Evolutionary conservation across 2,113 vertebrate species (phyloP).

Genomic region (Hepsetus odoe): DNA sequence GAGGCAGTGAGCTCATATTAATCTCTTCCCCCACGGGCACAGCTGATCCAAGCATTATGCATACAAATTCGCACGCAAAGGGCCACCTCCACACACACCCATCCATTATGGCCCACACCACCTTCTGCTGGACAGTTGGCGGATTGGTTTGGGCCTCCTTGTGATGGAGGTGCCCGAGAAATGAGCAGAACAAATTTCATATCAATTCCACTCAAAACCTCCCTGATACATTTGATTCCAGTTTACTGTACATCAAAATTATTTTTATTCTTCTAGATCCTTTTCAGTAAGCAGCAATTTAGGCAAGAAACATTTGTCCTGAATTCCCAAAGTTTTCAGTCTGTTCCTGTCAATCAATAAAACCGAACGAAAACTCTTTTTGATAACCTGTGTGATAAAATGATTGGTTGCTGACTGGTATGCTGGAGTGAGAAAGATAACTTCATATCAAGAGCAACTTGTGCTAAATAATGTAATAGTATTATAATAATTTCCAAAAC

Average conservation of each 20-base stretch:
- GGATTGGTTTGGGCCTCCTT: slow-evolving; percentile 63
- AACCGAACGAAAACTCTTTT: too few species aligned
- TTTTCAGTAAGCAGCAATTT: too few species aligned
- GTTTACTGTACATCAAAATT: slow-evolving; percentile 25
- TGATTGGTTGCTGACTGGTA: too few species aligned
- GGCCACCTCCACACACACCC: slow-evolving; percentile 41
- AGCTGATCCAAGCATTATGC: slow-evolving; percentile 74
- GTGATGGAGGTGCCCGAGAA: slow-evolving; percentile 55
- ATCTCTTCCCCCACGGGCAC: slow-evolving; percentile 64
- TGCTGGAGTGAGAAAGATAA: too few species aligned
- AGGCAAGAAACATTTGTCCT: too few species aligned
- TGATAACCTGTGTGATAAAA: too few species aligned
- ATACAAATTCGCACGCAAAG: slow-evolving; percentile 66
- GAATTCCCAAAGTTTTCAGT: too few species aligned
- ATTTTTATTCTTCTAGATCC: too few species aligned
- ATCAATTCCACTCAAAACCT: slow-evolving; percentile 65
- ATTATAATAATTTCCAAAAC: too few species aligned
- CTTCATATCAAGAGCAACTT: too few species aligned
- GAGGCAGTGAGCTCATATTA: slow-evolving; percentile 71
- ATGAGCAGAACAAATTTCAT: slow-evolving; percentile 70
- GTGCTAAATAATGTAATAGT: too few species aligned
- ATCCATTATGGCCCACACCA: slow-evolving; percentile 43
- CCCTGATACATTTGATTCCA: slow-evolving; percentile 55
- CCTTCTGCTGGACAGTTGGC: slow-evolving; percentile 49
- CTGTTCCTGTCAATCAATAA: too few species aligned